Percentiles rank a stretch among this genome's conserved stretches.
Evolutionary conservation across 2,797 vertebrate species (phyloP).

Genomic region (Melanogrammus aeglefinus): DNA sequence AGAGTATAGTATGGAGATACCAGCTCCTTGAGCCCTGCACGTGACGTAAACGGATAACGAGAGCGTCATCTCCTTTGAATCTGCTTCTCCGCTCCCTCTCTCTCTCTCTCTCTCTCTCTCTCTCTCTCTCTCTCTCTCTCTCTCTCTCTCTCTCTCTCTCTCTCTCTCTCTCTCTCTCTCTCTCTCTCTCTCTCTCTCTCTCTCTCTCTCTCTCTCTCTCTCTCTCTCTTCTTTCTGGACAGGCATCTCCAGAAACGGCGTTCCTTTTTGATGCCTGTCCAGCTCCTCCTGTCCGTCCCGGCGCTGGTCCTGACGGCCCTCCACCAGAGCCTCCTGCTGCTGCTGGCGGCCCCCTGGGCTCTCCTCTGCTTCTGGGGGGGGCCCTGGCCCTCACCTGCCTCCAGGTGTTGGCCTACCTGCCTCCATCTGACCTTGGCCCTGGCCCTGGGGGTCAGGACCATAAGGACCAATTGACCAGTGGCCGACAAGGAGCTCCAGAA

Average conservation of each 20-base stretch:
- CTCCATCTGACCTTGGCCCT: conserved; percentile 52
- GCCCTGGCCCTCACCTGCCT: conserved; percentile 46
- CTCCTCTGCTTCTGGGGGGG: conserved; percentile 18
- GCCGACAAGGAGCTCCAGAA: background rate
- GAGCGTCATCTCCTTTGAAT: background rate
- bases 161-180: background rate
- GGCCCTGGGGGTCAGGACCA: conserved; percentile 32
- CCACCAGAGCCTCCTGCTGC: conserved; percentile 48
- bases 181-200: background rate
- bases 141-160: background rate
- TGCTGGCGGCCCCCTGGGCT: conserved; percentile 56
- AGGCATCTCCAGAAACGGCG: conserved; percentile 41
- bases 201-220: background rate
- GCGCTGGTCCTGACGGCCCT: conserved; percentile 44
- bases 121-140: background rate
- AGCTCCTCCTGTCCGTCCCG: conserved; percentile 47
- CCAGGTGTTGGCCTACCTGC: conserved; percentile 48
- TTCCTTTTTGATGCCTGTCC: too few relatives aligned
- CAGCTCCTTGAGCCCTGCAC: too few relatives aligned
- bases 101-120: background rate
- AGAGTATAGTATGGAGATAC: too few relatives aligned
- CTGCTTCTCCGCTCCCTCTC: background rate
- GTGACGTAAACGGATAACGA: background rate
- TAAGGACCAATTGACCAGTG: conserved; percentile 36
- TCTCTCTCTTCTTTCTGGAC: background rate